These are phyloP conservation scores for Macrosiphum euphorbiae DNA, from an alignment of 2,888 invertebrate species.

Conservation along the genomic window DNA sequence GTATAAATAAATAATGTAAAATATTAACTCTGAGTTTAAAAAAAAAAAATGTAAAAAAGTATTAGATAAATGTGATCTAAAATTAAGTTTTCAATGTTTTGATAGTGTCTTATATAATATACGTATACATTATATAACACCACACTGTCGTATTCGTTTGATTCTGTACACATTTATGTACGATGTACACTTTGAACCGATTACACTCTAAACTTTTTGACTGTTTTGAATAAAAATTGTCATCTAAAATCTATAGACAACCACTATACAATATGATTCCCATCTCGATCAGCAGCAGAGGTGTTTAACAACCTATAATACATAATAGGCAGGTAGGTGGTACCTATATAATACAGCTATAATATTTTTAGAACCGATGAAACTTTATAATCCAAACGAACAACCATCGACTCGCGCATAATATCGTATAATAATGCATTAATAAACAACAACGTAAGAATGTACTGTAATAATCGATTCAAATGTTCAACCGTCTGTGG, in stretches of 20 bases:
- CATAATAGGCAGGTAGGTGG: too few species aligned
- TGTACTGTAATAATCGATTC: background rate
- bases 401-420: background rate
- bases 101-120: background rate
- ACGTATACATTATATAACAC: background rate
- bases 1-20: constrained; percentile 36
- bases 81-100: background rate
- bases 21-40: constrained; percentile 23
- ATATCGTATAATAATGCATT: background rate
- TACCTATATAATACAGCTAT: too few species aligned
- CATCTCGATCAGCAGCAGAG: too few species aligned
- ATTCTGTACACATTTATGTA: background rate
- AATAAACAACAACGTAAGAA: constrained; percentile 12
- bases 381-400: background rate
- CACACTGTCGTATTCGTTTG: background rate
- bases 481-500: background rate
- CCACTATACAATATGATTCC: too few species aligned
- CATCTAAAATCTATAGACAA: too few species aligned
- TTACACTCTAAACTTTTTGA: too few species aligned
- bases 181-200: too few species aligned
- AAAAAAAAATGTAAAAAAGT: background rate
- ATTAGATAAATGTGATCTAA: background rate
- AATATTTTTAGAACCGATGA: too few species aligned
- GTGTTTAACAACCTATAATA: too few species aligned
- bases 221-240: too few species aligned